Percentiles rank a stretch among this genome's conserved stretches.
Conservation (phyloP, 2,113 vertebrate genomes). For the Erinaceus europaeus region DNA sequence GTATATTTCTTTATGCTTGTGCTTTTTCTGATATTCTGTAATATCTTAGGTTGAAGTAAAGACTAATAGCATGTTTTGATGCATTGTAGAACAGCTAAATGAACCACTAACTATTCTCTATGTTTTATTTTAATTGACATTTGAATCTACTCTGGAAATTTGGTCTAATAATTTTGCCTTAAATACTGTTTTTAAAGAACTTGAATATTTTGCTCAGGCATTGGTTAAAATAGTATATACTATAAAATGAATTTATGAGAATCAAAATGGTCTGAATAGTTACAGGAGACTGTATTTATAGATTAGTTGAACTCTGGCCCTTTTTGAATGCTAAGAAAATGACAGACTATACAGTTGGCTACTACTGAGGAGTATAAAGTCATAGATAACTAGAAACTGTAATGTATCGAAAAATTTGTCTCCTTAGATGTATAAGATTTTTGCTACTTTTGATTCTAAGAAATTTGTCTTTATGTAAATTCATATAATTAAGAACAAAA, state of each 20-base stretch:
- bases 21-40: slow-evolving; percentile 30
- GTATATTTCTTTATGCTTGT: slow-evolving; percentile 59
- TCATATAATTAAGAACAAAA: no score
- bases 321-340: slow-evolving; percentile 56
- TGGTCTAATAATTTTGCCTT: slow-evolving; percentile 30
- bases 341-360: slow-evolving; percentile 30
- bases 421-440: slow-evolving; percentile 38
- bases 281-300: slow-evolving; percentile 37
- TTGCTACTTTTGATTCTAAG: slow-evolving; percentile 27
- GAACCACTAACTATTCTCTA: background rate
- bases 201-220: slow-evolving; percentile 6
- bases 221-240: slow-evolving; percentile 19
- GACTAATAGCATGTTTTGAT: slow-evolving; percentile 20
- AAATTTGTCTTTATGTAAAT: background rate
- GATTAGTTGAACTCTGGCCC: slow-evolving; percentile 13
- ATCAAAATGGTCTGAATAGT: slow-evolving; percentile 38
- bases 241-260: slow-evolving; percentile 5
- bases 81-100: background rate
- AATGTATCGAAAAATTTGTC: background rate
- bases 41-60: slow-evolving; percentile 27
- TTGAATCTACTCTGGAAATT: slow-evolving; percentile 42
- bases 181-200: background rate
- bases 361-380: background rate
- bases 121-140: slow-evolving; percentile 60
- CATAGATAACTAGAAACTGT: slow-evolving; percentile 29